Percentiles rank a stretch among this genome's conserved stretches.
Conservation (phyloP, 2,113 vertebrate species). For the Passer montanus region DNA sequence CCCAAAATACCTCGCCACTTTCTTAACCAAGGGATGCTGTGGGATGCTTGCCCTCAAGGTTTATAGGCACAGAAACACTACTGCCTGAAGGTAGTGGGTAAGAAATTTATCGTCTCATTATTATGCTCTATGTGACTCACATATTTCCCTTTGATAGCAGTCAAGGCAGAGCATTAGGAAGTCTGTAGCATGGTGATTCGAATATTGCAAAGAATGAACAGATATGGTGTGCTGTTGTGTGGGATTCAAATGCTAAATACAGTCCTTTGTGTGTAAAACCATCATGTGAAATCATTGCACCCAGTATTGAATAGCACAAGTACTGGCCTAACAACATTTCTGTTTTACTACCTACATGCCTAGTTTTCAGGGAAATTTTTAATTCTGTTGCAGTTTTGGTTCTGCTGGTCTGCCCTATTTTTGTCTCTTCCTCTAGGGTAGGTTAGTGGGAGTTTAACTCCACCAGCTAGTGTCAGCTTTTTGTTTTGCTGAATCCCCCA, state of each 20-base stretch:
- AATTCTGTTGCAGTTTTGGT: neutral
- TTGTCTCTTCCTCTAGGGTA: neutral
- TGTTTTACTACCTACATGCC: neutral
- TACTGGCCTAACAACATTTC: neutral
- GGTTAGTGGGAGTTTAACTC: neutral
- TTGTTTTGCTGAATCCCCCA: neutral
- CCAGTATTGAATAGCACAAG: fast-evolving
- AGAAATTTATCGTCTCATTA: neutral
- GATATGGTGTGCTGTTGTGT: neutral
- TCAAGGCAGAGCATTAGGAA: neutral
- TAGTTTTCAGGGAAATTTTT: neutral
- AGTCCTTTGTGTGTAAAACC: neutral
- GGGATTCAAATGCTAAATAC: neutral
- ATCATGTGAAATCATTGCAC: neutral
- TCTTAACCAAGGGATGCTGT: neutral
- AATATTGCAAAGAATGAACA: neutral
- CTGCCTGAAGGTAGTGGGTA: neutral
- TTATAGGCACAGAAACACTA: neutral
- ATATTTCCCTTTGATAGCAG: neutral
- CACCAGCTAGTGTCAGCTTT: neutral
- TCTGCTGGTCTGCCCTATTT: neutral
- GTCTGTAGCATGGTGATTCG: neutral
- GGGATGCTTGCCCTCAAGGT: neutral
- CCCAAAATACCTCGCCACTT: neutral
- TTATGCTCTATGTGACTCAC: neutral